A percentile compares a stretch with the other conserved stretches of the same genome.
Conservation (phyloP, 30 jellyfish, hydroid and myxozoan genomes). For the Rhopilema esculentum region DNA sequence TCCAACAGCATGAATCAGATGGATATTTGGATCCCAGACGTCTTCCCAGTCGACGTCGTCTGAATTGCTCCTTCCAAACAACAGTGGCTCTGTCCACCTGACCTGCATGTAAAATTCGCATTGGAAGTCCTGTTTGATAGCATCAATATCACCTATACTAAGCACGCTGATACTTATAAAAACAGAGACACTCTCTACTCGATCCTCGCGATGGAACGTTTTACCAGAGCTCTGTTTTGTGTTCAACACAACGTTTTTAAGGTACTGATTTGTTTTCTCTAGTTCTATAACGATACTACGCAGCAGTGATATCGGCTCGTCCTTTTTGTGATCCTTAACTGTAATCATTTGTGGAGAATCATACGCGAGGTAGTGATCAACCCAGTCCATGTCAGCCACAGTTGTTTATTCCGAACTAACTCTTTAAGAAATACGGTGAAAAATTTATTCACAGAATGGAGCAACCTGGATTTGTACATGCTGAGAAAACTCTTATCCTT, state of each 20-base stretch:
- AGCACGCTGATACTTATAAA: constrained; percentile 32
- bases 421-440: neutral
- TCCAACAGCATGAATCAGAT: constrained; percentile 24
- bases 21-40: constrained; percentile 40
- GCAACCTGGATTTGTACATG: neutral
- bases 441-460: neutral
- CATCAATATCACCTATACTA: constrained; percentile 47
- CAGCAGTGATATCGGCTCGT: neutral
- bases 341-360: neutral
- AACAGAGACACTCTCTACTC: constrained; percentile 3
- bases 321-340: neutral
- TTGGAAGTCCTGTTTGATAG: constrained; percentile 45
- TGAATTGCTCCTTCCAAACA: neutral
- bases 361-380: neutral
- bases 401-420: too few relatives aligned
- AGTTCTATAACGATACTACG: constrained; percentile 5
- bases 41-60: constrained; percentile 52
- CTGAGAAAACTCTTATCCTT: neutral
- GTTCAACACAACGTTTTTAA: constrained; percentile 12
- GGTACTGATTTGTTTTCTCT: neutral
- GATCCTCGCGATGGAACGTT: constrained; percentile 5
- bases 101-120: constrained; percentile 44
- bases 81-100: constrained; percentile 43
- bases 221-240: constrained; percentile 10
- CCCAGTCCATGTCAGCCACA: constrained; percentile 18